Evolutionary conservation across 2,113 vertebrate species (phyloP).

Genomic region (Bubalus kerabau): DNA sequence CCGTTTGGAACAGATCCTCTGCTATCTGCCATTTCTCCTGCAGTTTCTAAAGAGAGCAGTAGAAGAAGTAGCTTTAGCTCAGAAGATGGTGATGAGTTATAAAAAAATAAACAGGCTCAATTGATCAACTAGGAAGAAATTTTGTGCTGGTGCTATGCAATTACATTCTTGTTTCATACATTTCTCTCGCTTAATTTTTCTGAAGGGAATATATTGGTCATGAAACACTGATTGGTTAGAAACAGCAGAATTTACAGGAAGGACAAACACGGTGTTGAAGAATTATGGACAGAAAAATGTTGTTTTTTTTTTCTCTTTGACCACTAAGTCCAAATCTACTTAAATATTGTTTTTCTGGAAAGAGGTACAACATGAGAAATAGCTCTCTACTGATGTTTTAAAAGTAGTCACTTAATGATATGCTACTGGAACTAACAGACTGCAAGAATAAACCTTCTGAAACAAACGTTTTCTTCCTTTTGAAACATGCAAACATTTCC

Average conservation of each 20-base stretch:
- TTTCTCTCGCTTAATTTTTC: conserved; percentile 48
- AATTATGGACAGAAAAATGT: neutral
- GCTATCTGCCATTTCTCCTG: conserved; percentile 90
- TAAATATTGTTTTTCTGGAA: conserved; percentile 41
- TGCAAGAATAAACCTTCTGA: neutral
- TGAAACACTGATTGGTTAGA: conserved; percentile 10
- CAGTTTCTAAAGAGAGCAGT: conserved; percentile 93
- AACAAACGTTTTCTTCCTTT: neutral
- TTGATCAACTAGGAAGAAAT: conserved; percentile 16
- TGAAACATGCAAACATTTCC: neutral
- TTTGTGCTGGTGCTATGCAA: conserved; percentile 49
- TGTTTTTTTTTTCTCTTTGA: neutral
- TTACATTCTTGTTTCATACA: neutral
- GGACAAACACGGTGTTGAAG: conserved; percentile 21
- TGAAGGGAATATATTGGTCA: neutral
- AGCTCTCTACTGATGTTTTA: neutral
- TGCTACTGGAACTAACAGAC: neutral
- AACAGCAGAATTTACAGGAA: conserved; percentile 33
- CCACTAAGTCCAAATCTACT: conserved; percentile 26
- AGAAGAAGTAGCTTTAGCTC: conserved; percentile 95
- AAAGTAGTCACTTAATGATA: neutral
- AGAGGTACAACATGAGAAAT: neutral
- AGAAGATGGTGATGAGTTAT: conserved; percentile 88
- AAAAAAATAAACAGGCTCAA: conserved; percentile 60
- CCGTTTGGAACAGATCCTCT: conserved; percentile 92